Evolutionary conservation across 2,888 invertebrate species (phyloP).

Genomic region (Choreutis nemorana): DNA sequence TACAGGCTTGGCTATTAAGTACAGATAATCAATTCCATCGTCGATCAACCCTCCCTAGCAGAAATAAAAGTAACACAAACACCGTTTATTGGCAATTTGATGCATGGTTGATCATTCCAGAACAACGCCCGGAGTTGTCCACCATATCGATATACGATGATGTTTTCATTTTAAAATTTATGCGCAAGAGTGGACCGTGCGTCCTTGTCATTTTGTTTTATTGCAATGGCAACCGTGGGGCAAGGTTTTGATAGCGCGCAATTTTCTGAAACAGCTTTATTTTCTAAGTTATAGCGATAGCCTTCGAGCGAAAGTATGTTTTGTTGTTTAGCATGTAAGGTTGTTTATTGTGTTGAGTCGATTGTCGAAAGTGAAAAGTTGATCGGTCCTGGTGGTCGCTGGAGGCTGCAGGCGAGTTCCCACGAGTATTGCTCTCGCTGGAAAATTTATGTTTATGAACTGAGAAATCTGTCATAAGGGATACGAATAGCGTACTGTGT

Average conservation of each 20-base stretch:
- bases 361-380: constrained; percentile 54
- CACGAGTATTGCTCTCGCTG: constrained; percentile 55
- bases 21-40: constrained; percentile 5
- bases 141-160: constrained; percentile 26
- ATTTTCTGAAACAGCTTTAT: constrained; percentile 54
- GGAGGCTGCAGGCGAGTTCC: constrained; percentile 46
- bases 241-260: constrained; percentile 26
- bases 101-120: constrained; percentile 11
- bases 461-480: constrained; percentile 63
- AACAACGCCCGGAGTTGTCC: constrained; percentile 18
- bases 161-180: constrained; percentile 44
- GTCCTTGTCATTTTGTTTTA: constrained; percentile 46
- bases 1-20: constrained; percentile 8
- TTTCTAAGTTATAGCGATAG: constrained; percentile 30
- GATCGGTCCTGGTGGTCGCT: constrained; percentile 56
- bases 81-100: constrained; percentile 7
- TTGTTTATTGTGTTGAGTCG: constrained; percentile 18
- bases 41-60: constrained; percentile 6
- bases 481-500: constrained; percentile 50
- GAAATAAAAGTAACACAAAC: constrained; percentile 1
- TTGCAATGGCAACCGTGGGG: constrained; percentile 37
- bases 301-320: constrained; percentile 12
- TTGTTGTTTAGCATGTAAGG: constrained; percentile 16
- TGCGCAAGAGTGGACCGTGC: constrained; percentile 25
- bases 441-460: constrained; percentile 64